phyloP scores from a whole-genome alignment of 2,113 vertebrate genomes.

The Jaculus jaculus region DNA sequence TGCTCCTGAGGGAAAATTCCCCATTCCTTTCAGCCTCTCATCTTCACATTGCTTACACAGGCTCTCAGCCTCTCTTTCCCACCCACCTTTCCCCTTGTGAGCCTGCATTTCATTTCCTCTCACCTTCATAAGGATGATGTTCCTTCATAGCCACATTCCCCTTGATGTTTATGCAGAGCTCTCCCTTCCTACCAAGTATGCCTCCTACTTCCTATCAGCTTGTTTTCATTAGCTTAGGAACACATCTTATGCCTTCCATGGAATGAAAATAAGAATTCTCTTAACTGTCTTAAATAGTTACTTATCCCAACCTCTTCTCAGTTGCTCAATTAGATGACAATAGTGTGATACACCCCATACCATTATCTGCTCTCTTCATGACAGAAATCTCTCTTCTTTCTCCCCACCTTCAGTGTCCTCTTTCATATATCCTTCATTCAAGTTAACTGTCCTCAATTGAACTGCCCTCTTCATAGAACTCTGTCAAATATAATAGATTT shows the following conservation, averaged over 20 bases:
- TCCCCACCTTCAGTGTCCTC: not conserved
- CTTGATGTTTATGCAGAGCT: not conserved
- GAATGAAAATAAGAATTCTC: not conserved
- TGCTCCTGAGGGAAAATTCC: too few species aligned
- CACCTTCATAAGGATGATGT: not conserved
- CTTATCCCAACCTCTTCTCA: not conserved
- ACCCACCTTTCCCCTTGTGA: fast-evolving
- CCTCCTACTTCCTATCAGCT: not conserved
- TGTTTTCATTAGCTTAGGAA: not conserved
- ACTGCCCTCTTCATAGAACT: not conserved
- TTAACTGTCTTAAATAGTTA: not conserved
- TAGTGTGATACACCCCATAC: not conserved
- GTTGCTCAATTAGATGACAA: not conserved
- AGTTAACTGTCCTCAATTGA: too few species aligned
- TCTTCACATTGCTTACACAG: fast-evolving
- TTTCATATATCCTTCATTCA: not conserved
- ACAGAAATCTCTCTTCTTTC: not conserved
- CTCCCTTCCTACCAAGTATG: not conserved
- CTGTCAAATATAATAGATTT: not conserved
- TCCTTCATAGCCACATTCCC: too few species aligned
- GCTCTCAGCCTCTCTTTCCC: too few species aligned
- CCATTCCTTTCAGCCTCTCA: not conserved
- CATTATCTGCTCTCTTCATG: not conserved
- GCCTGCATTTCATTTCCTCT: not conserved
- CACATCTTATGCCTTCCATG: not conserved